Evolutionary conservation across 2,797 vertebrate species (phyloP).

Genomic region (Schizopygopsis pylzovi): DNA sequence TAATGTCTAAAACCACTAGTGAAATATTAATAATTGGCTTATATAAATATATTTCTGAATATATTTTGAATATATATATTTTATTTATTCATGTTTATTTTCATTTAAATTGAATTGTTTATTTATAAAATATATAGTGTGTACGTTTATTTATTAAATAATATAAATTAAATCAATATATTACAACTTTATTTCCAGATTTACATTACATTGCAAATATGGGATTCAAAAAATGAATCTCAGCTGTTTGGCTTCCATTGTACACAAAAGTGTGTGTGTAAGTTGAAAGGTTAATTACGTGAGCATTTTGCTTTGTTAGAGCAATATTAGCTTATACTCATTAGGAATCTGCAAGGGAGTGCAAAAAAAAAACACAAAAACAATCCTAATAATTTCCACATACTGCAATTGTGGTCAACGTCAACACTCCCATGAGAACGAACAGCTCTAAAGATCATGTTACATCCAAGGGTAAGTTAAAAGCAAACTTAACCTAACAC

Average conservation of each 20-base stretch:
- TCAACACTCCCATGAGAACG: slow-evolving; percentile 12
- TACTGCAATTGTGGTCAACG: slow-evolving; percentile 18
- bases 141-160: too few species aligned
- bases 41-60: too few species aligned
- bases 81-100: too few species aligned
- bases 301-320: slow-evolving; percentile 17
- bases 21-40: neutral
- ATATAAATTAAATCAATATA: neutral
- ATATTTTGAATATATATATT: too few species aligned
- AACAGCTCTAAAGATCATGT: slow-evolving; percentile 26
- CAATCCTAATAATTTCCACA: neutral
- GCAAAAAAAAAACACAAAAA: neutral
- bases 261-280: slow-evolving; percentile 6
- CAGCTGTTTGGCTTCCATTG: neutral
- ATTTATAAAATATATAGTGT: too few species aligned
- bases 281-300: slow-evolving; percentile 3
- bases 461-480: slow-evolving; percentile 9
- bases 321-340: neutral
- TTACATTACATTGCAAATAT: neutral
- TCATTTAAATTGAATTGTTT: too few species aligned
- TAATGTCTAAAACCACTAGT: neutral
- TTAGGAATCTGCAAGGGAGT: slow-evolving; percentile 15
- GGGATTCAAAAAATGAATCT: neutral
- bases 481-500: neutral
- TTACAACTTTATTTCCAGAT: neutral